Percentiles rank a stretch among this genome's conserved stretches.
Conservation (phyloP, 1,140 invertebrate genomes). For the Hypsibius dujardini region DNA sequence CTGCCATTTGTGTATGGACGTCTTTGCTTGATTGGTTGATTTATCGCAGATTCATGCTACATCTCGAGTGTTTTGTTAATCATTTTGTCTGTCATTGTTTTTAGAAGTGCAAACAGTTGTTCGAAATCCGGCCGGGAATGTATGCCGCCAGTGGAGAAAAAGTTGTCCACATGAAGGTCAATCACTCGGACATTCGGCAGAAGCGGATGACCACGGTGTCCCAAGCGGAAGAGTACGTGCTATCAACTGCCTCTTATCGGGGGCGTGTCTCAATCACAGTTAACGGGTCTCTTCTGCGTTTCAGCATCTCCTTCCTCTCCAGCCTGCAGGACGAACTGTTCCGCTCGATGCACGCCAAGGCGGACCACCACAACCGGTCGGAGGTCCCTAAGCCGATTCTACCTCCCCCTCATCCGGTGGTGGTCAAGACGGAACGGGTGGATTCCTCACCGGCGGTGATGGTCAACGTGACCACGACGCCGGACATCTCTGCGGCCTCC, state of each 20-base stretch:
- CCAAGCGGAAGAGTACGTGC: background rate
- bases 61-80: no score
- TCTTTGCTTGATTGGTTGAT: background rate
- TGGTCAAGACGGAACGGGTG: background rate
- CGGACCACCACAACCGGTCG: background rate
- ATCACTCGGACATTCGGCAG: background rate
- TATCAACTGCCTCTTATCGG: background rate
- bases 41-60: no score
- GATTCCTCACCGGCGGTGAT: background rate
- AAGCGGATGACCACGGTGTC: background rate
- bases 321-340: background rate
- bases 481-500: no score
- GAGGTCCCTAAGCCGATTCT: background rate
- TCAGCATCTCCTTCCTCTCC: background rate
- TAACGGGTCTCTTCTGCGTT: background rate
- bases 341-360: background rate
- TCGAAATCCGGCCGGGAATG: background rate
- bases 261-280: background rate
- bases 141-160: background rate
- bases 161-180: background rate
- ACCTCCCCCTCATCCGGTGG: background rate
- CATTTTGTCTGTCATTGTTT: background rate
- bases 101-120: background rate
- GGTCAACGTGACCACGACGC: no score
- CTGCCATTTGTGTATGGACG: background rate